These are phyloP conservation scores for Zoanthus sansibaricus DNA, from an alignment of 92 coral and sea anemone genomes.

Conservation along the genomic window DNA sequence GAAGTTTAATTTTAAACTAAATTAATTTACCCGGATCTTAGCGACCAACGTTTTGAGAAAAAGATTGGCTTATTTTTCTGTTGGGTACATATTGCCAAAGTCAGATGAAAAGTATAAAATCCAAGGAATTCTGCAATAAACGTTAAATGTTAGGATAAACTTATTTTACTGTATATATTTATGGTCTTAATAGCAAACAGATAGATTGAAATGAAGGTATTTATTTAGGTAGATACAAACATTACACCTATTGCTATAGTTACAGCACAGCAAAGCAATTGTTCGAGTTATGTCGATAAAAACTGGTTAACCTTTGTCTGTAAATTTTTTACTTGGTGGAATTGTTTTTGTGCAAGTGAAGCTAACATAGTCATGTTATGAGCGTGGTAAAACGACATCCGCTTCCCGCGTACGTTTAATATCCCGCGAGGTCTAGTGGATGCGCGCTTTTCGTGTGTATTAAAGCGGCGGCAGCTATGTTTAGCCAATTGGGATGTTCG, in stretches of 20 bases:
- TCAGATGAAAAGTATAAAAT: too few species aligned
- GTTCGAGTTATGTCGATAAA: not conserved
- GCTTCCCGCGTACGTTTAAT: slow-evolving; percentile 33
- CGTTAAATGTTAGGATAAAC: not conserved
- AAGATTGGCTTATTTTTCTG: too few species aligned
- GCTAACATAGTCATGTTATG: slow-evolving; percentile 20
- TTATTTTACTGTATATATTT: not conserved
- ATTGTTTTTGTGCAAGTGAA: slow-evolving; percentile 3
- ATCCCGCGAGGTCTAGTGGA: not conserved
- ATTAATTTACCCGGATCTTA: too few species aligned
- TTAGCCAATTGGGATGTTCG: not conserved
- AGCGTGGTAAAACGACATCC: slow-evolving; percentile 28
- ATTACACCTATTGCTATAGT: not conserved
- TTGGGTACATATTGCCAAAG: too few species aligned
- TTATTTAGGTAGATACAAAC: not conserved
- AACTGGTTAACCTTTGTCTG: slow-evolving; percentile 20
- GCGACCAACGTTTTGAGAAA: too few species aligned
- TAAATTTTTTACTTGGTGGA: not conserved
- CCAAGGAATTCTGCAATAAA: not conserved
- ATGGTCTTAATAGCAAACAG: not conserved
- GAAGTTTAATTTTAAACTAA: too few species aligned
- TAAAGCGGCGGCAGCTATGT: slow-evolving; percentile 35
- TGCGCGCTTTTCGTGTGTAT: slow-evolving; percentile 15
- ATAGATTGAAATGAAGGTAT: not conserved
- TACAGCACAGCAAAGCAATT: not conserved